Base-by-base conservation (phyloP, 2,797 vertebrate genomes). In the Halcyon leucocephala region DNA sequence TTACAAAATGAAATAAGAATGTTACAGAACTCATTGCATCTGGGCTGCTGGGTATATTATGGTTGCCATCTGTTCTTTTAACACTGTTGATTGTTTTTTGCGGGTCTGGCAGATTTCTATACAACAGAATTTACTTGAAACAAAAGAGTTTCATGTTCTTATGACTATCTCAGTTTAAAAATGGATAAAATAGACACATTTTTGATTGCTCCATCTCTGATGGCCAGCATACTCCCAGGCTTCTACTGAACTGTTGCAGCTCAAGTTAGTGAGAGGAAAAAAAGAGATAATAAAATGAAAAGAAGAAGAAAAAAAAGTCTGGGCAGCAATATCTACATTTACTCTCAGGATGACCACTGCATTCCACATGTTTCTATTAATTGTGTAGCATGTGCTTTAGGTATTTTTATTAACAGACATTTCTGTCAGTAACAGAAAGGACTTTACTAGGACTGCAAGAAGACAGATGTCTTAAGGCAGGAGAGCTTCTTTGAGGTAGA, bases 1-100 rank as follows among this genome's bases (percentile, higher is more conserved):
- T 89, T 82, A 81, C 92, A 95, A 96, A 96, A 89, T 58, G 66
- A 92, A 96, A 82, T 67, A 86, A 89, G 65, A 94, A 89, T 80
- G 83, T 60, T 90, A 71, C 7, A 84, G 89, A 84, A 92, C 81
- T 78, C 19, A 5, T 83, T 78, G 78, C 84, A 78, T 92, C 78
- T 94, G 86, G 73, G 20, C 65, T 66, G 41, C 60, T 87, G 73
- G 26, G 33, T 70, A 12, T 31, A 18, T 69, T 84, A 65, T 22
- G 39, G 49, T 51, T 93, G 49, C 84, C 91, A 91, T 92, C 91
- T 95, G 91, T 94, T 92, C 61, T 57, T 60, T 48, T 67, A 78
- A 48, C 52, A 52, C n/a, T 51, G 60, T 58, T 70, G 66, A 71
- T 71, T 80, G 16, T 37, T 55, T 86, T 89, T 25, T 87, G 52